These are phyloP conservation scores for Dryocosmus kuriphilus DNA, from an alignment of 2,888 invertebrate species.

Conservation along the genomic window DNA sequence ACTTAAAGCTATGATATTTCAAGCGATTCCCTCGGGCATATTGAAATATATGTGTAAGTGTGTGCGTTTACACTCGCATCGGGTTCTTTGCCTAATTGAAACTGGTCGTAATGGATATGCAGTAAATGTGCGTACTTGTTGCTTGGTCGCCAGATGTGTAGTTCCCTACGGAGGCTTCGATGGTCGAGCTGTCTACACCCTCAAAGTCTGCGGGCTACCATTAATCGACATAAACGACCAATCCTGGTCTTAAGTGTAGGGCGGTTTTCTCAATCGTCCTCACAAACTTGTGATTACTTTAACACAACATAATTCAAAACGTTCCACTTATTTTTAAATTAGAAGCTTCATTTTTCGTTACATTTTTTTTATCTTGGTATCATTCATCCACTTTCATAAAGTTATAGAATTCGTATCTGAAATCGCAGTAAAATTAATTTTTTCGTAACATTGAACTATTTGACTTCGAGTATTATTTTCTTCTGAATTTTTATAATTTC, in stretches of 20 bases:
- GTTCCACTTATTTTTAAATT: background rate
- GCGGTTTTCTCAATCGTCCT: conserved; percentile 44
- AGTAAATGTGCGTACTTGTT: conserved; percentile 67
- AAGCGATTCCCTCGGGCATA: background rate
- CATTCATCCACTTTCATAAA: background rate
- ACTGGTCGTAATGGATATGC: conserved; percentile 38
- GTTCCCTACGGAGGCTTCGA: conserved; percentile 54
- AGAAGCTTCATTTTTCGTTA: background rate
- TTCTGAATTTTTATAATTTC: background rate
- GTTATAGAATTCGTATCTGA: too few relatives aligned
- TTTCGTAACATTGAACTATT: too few relatives aligned
- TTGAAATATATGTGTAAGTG: conserved; percentile 7
- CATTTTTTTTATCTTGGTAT: background rate
- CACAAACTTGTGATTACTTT: conserved; percentile 28
- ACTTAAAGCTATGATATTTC: conserved; percentile 18
- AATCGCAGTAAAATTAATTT: too few relatives aligned
- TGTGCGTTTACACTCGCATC: conserved; percentile 9
- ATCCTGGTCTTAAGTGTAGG: conserved; percentile 54
- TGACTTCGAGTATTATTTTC: background rate
- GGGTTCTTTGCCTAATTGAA: conserved; percentile 39
- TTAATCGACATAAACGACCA: conserved; percentile 65
- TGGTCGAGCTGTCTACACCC: conserved; percentile 52
- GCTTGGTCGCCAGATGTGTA: conserved; percentile 67
- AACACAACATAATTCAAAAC: background rate
- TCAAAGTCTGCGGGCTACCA: conserved; percentile 61